phyloP scores from a whole-genome alignment of 1,140 invertebrate species.

The Pentalonia nigronervosa region DNA sequence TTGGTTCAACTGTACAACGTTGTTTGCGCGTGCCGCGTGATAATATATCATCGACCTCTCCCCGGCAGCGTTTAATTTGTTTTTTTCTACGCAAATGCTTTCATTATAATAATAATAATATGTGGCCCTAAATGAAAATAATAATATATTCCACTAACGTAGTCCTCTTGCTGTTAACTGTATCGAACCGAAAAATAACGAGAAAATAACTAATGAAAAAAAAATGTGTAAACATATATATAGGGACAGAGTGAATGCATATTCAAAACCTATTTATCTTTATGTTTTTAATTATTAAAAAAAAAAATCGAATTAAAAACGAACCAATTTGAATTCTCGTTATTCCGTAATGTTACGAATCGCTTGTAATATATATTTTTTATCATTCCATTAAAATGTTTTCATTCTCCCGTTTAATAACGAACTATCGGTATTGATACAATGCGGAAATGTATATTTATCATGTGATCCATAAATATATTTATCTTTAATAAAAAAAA shows the following conservation, averaged over 20 bases:
- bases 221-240: neutral
- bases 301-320: neutral
- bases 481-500: neutral
- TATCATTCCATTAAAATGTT: neutral
- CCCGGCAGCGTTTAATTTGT: neutral
- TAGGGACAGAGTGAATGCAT: neutral
- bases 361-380: neutral
- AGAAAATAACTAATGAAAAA: neutral
- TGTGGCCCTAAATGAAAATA: neutral
- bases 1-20: neutral
- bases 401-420: neutral
- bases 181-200: neutral
- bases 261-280: neutral
- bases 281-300: neutral
- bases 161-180: neutral
- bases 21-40: neutral
- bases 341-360: neutral
- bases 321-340: neutral
- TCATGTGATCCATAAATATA: neutral
- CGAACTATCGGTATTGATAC: neutral
- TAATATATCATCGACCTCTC: slow-evolving; percentile 15
- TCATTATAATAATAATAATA: neutral
- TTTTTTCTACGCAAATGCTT: neutral
- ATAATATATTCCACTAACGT: neutral
- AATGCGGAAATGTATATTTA: neutral